phyloP scores from a whole-genome alignment of 64 coral and sea anemone species.

The Stylophora pistillata region DNA sequence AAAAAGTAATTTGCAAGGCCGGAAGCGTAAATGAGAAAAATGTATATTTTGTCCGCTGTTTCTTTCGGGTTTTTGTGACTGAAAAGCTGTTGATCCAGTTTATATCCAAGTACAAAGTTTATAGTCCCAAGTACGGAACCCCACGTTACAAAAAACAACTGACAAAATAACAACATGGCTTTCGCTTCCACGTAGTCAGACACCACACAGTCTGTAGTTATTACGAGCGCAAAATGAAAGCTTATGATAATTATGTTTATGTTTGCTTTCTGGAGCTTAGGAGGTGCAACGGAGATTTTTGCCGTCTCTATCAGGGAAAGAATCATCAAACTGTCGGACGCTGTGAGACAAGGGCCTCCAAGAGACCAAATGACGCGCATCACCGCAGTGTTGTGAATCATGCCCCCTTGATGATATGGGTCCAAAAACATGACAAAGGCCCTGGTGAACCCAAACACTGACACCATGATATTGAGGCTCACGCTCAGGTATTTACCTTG shows the following conservation, averaged over 20 bases:
- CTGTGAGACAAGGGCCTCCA: constrained; percentile 70
- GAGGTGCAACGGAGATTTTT: constrained; percentile 56
- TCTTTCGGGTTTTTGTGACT: constrained; percentile 46
- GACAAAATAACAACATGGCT: constrained; percentile 82
- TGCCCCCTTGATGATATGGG: constrained; percentile 77
- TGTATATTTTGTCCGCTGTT: constrained; percentile 63
- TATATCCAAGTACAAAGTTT: constrained; percentile 60
- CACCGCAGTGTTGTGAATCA: constrained; percentile 47
- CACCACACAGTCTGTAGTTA: constrained; percentile 70
- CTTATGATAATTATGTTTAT: constrained; percentile 50
- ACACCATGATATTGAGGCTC: constrained; percentile 61
- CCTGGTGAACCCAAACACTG: constrained; percentile 58
- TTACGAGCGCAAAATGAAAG: constrained; percentile 64
- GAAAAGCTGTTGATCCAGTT: constrained; percentile 65
- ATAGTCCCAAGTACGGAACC: constrained; percentile 49
- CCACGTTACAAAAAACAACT: constrained; percentile 62
- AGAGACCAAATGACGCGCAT: constrained; percentile 78
- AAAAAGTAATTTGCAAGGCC: constrained; percentile 60
- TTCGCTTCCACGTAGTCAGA: constrained; percentile 64
- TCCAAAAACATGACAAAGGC: constrained; percentile 79
- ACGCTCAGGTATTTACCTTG: constrained; percentile 66
- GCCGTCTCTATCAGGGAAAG: constrained; percentile 69
- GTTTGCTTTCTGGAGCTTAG: constrained; percentile 53
- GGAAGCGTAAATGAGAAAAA: constrained; percentile 73
- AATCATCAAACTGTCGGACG: constrained; percentile 73